phyloP scores from a whole-genome alignment of 2,113 vertebrate species.

The Globicephala melas region DNA sequence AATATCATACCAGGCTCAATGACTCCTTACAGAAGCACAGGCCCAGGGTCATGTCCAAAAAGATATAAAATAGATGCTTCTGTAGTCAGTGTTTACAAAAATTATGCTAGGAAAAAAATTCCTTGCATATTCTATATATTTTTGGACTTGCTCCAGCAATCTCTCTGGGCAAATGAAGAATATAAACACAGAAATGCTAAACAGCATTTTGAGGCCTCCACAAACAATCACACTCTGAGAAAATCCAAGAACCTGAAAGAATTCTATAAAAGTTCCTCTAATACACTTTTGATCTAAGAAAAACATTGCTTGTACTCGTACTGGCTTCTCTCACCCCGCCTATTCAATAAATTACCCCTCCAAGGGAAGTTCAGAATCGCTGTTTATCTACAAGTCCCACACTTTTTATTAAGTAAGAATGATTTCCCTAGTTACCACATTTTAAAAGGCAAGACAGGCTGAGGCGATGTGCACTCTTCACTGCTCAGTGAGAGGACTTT shows the following conservation, averaged over 20 bases:
- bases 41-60: neutral
- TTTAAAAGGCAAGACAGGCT: neutral
- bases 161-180: neutral
- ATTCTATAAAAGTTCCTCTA: neutral
- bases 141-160: neutral
- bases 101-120: neutral
- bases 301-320: neutral
- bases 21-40: neutral
- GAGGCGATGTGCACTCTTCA: neutral
- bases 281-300: neutral
- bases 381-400: neutral
- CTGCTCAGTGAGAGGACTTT: neutral
- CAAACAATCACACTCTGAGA: neutral
- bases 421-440: neutral
- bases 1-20: neutral
- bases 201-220: neutral
- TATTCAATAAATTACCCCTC: neutral
- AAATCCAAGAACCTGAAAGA: neutral
- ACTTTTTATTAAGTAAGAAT: neutral
- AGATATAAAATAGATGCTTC: neutral
- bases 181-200: neutral
- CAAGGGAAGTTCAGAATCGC: neutral
- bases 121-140: neutral
- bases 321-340: neutral
- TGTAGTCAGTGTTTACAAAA: neutral